Conservation (phyloP, 2,888 invertebrate genomes). For the Copidosoma aretas region DNA sequence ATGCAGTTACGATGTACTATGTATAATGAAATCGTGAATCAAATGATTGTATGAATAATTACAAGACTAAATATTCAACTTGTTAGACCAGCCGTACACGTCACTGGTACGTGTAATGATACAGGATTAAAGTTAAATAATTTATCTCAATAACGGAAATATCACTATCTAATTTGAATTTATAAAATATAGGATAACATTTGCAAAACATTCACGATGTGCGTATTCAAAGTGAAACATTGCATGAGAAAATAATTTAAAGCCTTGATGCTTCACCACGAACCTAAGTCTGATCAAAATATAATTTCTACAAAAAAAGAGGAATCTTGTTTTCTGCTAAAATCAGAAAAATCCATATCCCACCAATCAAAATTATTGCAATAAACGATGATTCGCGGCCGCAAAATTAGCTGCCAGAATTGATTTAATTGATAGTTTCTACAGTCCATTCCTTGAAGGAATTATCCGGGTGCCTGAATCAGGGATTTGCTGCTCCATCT, state of each 20-base stretch:
- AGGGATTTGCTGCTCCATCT: conserved; percentile 72
- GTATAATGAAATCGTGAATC: no score
- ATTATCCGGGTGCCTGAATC: conserved; percentile 57
- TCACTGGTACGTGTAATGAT: conserved; percentile 23
- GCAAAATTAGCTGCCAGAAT: conserved; percentile 19
- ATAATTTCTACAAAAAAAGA: neutral
- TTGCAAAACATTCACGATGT: conserved; percentile 25
- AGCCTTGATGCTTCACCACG: conserved; percentile 18
- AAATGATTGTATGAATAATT: neutral
- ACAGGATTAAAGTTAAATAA: conserved; percentile 22
- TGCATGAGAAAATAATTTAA: conserved; percentile 15
- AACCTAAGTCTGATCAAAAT: conserved; percentile 21
- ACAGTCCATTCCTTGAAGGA: conserved; percentile 38
- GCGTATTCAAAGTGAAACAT: conserved; percentile 19
- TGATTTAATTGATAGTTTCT: conserved; percentile 27
- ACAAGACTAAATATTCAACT: conserved; percentile 16
- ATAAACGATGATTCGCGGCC: conserved; percentile 7
- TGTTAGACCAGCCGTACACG: conserved; percentile 6
- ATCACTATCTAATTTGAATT: conserved; percentile 19
- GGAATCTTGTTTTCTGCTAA: neutral
- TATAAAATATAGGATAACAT: conserved; percentile 19
- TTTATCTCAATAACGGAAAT: conserved; percentile 18
- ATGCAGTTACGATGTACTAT: no score
- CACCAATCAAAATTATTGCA: conserved; percentile 5
- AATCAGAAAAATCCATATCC: neutral